phyloP scores from a whole-genome alignment of 1,140 invertebrate species.

The Drosophila bipectinata region DNA sequence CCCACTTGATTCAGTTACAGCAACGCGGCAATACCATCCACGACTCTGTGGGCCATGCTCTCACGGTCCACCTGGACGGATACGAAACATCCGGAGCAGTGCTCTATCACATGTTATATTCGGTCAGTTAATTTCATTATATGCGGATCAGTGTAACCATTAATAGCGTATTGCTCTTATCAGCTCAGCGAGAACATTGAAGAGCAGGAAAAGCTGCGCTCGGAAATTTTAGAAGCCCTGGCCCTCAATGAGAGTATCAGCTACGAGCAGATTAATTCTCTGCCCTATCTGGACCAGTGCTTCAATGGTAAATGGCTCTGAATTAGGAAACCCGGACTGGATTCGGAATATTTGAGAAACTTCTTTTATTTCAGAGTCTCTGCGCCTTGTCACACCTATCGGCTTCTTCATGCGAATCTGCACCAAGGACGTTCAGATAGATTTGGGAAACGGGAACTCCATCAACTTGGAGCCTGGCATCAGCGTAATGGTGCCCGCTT shows the following conservation, averaged over 20 bases:
- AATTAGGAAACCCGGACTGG: not conserved
- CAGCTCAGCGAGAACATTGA: slow-evolving; percentile 59
- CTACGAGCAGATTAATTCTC: slow-evolving; percentile 54
- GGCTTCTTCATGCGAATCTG: slow-evolving; percentile 71
- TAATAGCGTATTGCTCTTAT: slow-evolving; percentile 11
- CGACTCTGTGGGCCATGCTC: slow-evolving; percentile 85
- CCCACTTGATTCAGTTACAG: slow-evolving; percentile 78
- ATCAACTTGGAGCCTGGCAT: slow-evolving; percentile 57
- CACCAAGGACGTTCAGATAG: slow-evolving; percentile 81
- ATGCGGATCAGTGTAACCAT: not conserved
- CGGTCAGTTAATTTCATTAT: slow-evolving; percentile 40
- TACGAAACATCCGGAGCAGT: slow-evolving; percentile 85
- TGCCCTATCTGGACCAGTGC: slow-evolving; percentile 76
- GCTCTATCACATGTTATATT: slow-evolving; percentile 68
- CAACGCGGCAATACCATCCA: slow-evolving; percentile 84
- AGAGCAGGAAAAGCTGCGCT: slow-evolving; percentile 55
- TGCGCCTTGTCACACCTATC: slow-evolving; percentile 60
- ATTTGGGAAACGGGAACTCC: slow-evolving; percentile 55
- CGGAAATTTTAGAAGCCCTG: slow-evolving; percentile 51
- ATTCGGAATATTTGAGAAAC: not conserved
- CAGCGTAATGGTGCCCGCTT: slow-evolving; percentile 59
- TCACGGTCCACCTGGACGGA: slow-evolving; percentile 86
- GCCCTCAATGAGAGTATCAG: slow-evolving; percentile 33
- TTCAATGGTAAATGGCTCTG: slow-evolving; percentile 35
- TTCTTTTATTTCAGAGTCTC: slow-evolving; percentile 42